Base-by-base conservation (phyloP, 2,888 invertebrate genomes). In the Tridacna crocea region DNA sequence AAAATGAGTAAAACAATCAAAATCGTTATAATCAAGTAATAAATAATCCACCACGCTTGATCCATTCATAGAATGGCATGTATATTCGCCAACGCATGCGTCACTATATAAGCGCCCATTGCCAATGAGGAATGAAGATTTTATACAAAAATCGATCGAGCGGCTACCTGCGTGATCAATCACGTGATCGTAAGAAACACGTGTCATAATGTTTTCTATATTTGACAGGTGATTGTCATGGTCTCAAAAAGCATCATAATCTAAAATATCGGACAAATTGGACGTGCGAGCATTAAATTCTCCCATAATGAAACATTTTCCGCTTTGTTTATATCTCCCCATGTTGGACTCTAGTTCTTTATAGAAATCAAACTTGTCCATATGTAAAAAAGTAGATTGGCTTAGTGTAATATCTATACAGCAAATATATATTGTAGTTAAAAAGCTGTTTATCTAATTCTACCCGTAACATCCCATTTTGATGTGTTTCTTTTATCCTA, bases 231-330 rank as follows among this genome's bases (percentile, higher is more conserved):
- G 22, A n/a, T n/a, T 60, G 60, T 60, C 12, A 60, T 15, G 12
- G 60, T 60, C 60, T 15, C 12, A 60, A 60, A 15, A 60, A 10
- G n/a, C 10, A n/a, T 60, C 60, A 15, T 15, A 15, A 15, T 60
- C 60, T 60, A 15, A n/a, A 10, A 60, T 10, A 60, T 60, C 60
- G 60, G 63, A 24, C 15, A 24, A 15, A 24, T 63, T 63, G 15
- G 63, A 63, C 15, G 63, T 24, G 22, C 63, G 63, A 8, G 63
- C 22, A 24, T 63, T 63, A 63, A 63, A 63, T 24, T 63, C 63
- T 3, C 26, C 63, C 15, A 63, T 24, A 15, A 63, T 8, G 8
- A 63, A 24, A 24, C 63, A 24, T 63, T 63, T 63, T 24, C 63
- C 63, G 3, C 6, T 24, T 24, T 63, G 3, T 24, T 63, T 26